Evolutionary conservation across 2,113 vertebrate genomes (phyloP).

Genomic region (Clarias macrocephalus): DNA sequence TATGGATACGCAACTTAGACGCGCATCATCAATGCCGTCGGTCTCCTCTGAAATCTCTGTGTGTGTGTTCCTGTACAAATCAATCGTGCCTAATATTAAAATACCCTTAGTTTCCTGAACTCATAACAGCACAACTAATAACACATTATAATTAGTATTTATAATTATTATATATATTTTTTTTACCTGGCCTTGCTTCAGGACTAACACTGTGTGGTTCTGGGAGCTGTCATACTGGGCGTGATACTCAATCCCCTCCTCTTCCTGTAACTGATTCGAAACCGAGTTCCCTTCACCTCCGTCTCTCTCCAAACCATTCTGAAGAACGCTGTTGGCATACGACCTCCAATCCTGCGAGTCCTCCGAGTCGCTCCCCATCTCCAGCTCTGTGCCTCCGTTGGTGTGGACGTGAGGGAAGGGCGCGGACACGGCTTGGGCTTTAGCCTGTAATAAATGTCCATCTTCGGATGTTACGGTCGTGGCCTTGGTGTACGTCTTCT

Average conservation of each 20-base stretch:
- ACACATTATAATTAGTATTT: not conserved
- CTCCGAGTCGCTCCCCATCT: slow-evolving; percentile 54
- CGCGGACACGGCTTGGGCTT: slow-evolving; percentile 40
- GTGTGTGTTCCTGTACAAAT: no score
- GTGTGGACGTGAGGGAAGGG: slow-evolving; percentile 42
- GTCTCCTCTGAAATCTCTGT: no score
- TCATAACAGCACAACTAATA: not conserved
- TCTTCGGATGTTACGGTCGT: slow-evolving; percentile 31
- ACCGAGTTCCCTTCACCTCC: slow-evolving; percentile 11
- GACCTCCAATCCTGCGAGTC: slow-evolving; percentile 65
- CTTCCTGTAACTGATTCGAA: slow-evolving; percentile 53
- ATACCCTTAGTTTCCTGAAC: not conserved
- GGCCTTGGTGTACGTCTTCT: slow-evolving; percentile 59
- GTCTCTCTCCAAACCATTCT: slow-evolving; percentile 55
- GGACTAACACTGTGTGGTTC: slow-evolving; percentile 70
- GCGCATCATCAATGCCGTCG: no score
- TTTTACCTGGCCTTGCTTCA: slow-evolving; percentile 73
- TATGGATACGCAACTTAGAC: no score
- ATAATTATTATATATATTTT: not conserved
- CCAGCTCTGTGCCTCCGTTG: slow-evolving; percentile 62
- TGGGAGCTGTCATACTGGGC: slow-evolving; percentile 62
- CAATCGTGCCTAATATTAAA: no score
- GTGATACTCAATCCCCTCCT: slow-evolving; percentile 59
- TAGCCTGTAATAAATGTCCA: not conserved
- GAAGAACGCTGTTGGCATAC: slow-evolving; percentile 57